Base-by-base conservation (phyloP, 2,888 invertebrate genomes). In the Andrena minutula region DNA sequence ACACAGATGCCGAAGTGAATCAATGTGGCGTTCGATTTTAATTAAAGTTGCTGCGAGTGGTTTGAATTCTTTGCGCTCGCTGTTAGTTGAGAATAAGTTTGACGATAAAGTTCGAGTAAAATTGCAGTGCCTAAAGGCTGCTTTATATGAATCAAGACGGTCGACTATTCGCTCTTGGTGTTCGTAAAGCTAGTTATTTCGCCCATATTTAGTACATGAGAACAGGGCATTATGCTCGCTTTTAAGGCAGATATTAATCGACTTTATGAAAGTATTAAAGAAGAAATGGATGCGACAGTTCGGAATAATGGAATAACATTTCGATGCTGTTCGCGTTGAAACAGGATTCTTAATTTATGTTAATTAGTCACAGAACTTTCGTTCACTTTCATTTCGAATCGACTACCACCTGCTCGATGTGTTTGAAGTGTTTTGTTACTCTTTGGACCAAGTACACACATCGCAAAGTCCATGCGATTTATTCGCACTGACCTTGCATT, bases 401-500 rank as follows among this genome's bases (percentile, higher is more conserved):
- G 12, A 30, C 30, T n/a, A 30, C 12, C 12, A 2, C 16, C 16
- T 16, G 41, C 16, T 41, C 4, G 41, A 28, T 58, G 28, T 28
- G 58, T 58, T 58, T 28, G 6, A 28, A 16, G 28, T 28, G 12
- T 30, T 30, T 28, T n/a, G n/a, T 2, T 28, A 8, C 8, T 16
- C 32, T 53, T 30, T 20, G 7, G 6, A 53, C 20, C 2, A 66
- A 53, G 53, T 68, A 56, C n/a, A 41, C 35, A 56, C n/a, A 16
- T n/a, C 35, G n/a, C 3, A 30, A 32, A 10, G 20, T 35, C n/a
- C 23, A 16, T 2, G 7, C 8, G 30, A 0, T 70, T 56, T 47
- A 63, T 47, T 47, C 26, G 12, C 0, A 8, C 8, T 41, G 12
- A 69, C 66, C 63, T 80, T 63, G 23, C 16, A 58, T 72, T 56